Base-by-base conservation (phyloP, 2,797 vertebrate genomes). In the Channa striata region DNA sequence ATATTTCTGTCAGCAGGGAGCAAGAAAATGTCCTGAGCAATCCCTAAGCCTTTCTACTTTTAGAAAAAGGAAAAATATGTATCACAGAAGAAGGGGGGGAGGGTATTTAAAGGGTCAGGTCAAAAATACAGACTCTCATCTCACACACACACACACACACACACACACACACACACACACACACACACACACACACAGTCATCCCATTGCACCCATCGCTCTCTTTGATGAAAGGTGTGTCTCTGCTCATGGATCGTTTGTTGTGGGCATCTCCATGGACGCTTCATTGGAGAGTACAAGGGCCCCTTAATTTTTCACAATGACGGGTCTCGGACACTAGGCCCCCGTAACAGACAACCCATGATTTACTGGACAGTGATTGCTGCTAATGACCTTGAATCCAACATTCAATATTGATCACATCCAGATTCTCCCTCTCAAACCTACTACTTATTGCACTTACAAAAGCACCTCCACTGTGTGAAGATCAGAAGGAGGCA, bases 271-370 rank as follows among this genome's bases (percentile, higher is more conserved):
- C 81, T 90, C 91, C 83, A 74, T 69, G 80, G 91, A 91, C 70
- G 90, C 85, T 90, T 95, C 93, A 94, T 93, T 93, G 92, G 78
- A 88, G 88, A 91, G 87, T 83, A 88, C 86, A 88, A 91, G 89
- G 89, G 91, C 85, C 79, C 83, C 90, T 94, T 91, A 84, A 93
- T 93, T 83, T 91, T 91, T 91, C 84, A 87, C 82, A 76, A 72
- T 91, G 93, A 94, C 74, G 87, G 84, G 86, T 90, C 82, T 86
- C 84, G 89, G 92, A 89, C 89, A 88, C 78, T 39, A 90, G 77
- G 83, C 89, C 82, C 86, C 82, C 59, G 43, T 88, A 87, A 94
- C 91, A 89, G 92, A 93, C 83, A 90, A 93, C 87, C 87, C 87
- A 92, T 93, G 86, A 93, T 89, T 90, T 90, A 90, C 86, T 68